Evolutionary conservation across 1,140 invertebrate genomes (phyloP).

Genomic region (Plectrocnemia conspersa): DNA sequence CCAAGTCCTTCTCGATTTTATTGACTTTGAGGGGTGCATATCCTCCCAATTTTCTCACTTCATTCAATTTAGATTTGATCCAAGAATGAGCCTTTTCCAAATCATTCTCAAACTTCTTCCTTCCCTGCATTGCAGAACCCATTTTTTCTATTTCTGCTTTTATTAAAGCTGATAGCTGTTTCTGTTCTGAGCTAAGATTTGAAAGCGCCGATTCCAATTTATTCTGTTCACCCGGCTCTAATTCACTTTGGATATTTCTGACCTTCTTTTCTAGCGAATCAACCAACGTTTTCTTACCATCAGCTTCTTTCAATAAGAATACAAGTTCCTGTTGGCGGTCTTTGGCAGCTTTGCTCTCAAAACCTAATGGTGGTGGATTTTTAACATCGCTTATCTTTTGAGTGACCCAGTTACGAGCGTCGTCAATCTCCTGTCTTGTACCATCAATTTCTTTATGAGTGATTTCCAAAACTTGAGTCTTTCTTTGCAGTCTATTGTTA

Average conservation of each 20-base stretch:
- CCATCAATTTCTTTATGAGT: conserved; percentile 75
- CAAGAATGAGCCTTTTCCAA: conserved; percentile 72
- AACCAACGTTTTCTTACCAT: conserved; percentile 75
- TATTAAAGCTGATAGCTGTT: conserved; percentile 64
- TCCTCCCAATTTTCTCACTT: conserved; percentile 69
- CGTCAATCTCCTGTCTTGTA: conserved; percentile 67
- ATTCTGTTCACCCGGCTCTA: conserved; percentile 73
- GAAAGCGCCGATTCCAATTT: conserved; percentile 64
- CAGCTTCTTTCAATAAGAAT: conserved; percentile 74
- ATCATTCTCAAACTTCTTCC: conserved; percentile 71
- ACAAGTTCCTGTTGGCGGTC: conserved; percentile 66
- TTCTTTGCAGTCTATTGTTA: conserved; percentile 75
- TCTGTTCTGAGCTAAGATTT: conserved; percentile 64
- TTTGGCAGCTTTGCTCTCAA: conserved; percentile 68
- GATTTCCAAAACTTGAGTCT: conserved; percentile 73
- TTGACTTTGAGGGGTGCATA: conserved; percentile 67
- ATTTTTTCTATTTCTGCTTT: conserved; percentile 69
- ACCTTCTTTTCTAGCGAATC: conserved; percentile 79
- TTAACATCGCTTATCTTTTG: conserved; percentile 66
- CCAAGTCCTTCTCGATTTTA: conserved; percentile 74
- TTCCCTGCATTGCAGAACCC: conserved; percentile 59
- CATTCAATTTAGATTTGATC: conserved; percentile 70
- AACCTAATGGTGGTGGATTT: conserved; percentile 64
- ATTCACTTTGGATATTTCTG: conserved; percentile 74
- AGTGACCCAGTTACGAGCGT: conserved; percentile 74